These are phyloP conservation scores for Lophius americanus DNA, from an alignment of 2,797 vertebrate genomes.

Conservation along the genomic window DNA sequence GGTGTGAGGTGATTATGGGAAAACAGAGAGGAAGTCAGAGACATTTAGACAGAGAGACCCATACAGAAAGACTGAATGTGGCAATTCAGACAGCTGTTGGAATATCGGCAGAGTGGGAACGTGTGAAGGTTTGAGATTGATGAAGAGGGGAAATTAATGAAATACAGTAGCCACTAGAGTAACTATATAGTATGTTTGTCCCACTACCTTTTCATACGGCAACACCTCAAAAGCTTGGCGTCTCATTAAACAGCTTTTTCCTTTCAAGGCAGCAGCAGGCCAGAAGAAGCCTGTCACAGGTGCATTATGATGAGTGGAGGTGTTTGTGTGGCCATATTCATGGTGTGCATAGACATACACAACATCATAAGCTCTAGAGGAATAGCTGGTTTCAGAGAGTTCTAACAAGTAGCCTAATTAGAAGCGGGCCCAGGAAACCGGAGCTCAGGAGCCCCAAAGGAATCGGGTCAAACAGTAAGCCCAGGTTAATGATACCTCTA, in stretches of 20 bases:
- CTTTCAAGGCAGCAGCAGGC: constrained; percentile 64
- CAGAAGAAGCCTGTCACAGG: constrained; percentile 59
- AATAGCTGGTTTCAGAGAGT: constrained; percentile 63
- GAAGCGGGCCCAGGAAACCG: constrained; percentile 63
- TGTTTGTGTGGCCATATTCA: constrained; percentile 66
- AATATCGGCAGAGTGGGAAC: constrained; percentile 66
- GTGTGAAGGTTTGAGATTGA: constrained; percentile 69
- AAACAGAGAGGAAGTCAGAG: constrained; percentile 72
- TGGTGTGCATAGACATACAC: constrained; percentile 55
- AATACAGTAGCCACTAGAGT: constrained; percentile 53
- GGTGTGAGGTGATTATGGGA: constrained; percentile 83
- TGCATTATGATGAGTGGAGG: constrained; percentile 69
- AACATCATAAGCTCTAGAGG: constrained; percentile 61
- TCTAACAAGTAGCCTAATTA: constrained; percentile 83
- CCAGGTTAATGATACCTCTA: constrained; percentile 86
- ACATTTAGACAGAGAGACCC: constrained; percentile 72
- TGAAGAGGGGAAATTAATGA: constrained; percentile 65
- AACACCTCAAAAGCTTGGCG: constrained; percentile 76
- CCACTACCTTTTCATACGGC: constrained; percentile 58
- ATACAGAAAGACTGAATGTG: constrained; percentile 66
- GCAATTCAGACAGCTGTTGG: constrained; percentile 66
- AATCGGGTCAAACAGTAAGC: constrained; percentile 74
- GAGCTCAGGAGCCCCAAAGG: constrained; percentile 64
- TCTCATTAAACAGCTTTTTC: constrained; percentile 83
- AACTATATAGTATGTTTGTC: constrained; percentile 40